phyloP scores from a whole-genome alignment of 2,888 invertebrate species.

The Cryptocephalus moraei region DNA sequence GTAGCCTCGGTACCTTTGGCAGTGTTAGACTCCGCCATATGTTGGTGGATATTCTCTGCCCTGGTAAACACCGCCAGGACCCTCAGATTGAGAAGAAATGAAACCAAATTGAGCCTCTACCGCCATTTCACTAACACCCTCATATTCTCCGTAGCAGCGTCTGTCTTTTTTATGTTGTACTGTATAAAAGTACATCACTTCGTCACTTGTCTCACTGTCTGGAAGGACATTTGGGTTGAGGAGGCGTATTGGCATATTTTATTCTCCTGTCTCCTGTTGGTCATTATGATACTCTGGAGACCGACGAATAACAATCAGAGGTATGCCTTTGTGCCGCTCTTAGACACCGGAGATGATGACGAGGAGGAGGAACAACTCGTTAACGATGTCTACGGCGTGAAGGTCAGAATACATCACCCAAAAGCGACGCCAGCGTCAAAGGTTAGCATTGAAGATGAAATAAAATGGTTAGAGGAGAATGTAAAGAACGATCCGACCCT shows the following conservation, averaged over 20 bases:
- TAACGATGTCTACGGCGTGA: constrained; percentile 77
- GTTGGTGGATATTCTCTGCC: constrained; percentile 89
- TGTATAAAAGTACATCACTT: constrained; percentile 73
- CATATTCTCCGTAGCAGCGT: constrained; percentile 82
- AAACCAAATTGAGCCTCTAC: constrained; percentile 82
- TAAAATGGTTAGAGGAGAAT: constrained; percentile 91
- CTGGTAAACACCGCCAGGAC: constrained; percentile 86
- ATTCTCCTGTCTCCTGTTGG: constrained; percentile 76
- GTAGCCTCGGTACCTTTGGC: constrained; percentile 81
- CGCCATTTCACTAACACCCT: constrained; percentile 91
- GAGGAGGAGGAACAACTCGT: constrained; percentile 79
- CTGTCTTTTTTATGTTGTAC: constrained; percentile 89
- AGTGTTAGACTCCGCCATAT: constrained; percentile 75
- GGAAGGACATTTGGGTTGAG: constrained; percentile 90
- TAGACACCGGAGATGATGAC: constrained; percentile 67
- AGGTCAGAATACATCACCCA: constrained; percentile 48
- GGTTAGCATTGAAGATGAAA: constrained; percentile 58
- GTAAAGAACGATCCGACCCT: constrained; percentile 66
- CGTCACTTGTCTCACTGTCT: constrained; percentile 68
- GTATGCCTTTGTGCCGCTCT: constrained; percentile 85
- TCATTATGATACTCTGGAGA: constrained; percentile 92
- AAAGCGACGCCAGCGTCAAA: constrained; percentile 37
- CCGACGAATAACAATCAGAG: constrained; percentile 94
- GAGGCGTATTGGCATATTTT: constrained; percentile 93
- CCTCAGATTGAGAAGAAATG: constrained; percentile 75